These are phyloP conservation scores for Enteromius afrohamiltoni DNA, from an alignment of 2,797 vertebrate genomes.

Conservation along the genomic window DNA sequence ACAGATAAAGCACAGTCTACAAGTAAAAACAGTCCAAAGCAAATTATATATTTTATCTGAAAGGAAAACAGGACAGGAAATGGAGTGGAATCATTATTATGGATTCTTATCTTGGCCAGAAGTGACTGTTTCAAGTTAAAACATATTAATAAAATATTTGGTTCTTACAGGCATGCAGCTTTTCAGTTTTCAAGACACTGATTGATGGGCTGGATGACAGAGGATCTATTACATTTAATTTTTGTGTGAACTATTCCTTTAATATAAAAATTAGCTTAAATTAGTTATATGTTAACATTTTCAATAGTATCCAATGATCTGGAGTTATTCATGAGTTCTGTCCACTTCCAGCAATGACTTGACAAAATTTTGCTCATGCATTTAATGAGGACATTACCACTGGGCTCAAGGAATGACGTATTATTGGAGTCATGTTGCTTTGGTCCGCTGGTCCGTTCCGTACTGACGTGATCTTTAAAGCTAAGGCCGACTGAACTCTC, in stretches of 20 bases:
- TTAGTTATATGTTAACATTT: not conserved
- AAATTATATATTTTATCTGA: not conserved
- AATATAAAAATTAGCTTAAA: not conserved
- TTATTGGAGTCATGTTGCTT: not conserved
- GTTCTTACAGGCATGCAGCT: not conserved
- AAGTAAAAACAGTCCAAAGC: not conserved
- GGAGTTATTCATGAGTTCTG: constrained; percentile 1
- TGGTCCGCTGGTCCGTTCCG: not conserved
- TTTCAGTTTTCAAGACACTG: not conserved
- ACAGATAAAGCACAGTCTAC: not conserved
- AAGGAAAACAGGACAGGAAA: not conserved
- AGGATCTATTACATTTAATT: not conserved
- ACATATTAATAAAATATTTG: not conserved
- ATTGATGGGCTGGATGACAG: not conserved
- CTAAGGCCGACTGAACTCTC: constrained; percentile 20
- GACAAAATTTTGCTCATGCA: constrained; percentile 5
- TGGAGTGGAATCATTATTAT: not conserved
- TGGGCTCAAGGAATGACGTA: not conserved
- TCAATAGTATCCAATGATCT: not conserved
- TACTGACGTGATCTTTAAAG: constrained; percentile 24
- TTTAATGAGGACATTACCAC: constrained; percentile 41
- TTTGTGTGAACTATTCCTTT: not conserved
- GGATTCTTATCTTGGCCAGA: not conserved
- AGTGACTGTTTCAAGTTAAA: not conserved
- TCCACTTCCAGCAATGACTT: constrained; percentile 23